Evolutionary conservation across 2,888 invertebrate genomes (phyloP).

Genomic region (Thera obeliscata): DNA sequence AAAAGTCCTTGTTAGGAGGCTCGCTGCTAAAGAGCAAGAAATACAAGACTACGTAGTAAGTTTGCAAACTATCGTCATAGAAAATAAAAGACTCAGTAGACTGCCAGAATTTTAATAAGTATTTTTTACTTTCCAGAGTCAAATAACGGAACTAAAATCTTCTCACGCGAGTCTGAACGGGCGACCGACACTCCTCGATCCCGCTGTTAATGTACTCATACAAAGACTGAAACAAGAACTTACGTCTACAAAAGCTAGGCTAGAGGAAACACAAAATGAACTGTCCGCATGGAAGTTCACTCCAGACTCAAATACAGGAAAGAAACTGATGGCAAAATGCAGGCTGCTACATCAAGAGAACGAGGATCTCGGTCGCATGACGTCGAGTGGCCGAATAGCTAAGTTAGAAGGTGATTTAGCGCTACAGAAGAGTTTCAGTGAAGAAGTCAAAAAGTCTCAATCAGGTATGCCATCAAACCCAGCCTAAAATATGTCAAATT

Average conservation of each 20-base stretch:
- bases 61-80: constrained; percentile 26
- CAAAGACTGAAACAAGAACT: constrained; percentile 96
- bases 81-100: neutral
- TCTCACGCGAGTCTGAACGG: constrained; percentile 94
- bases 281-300: constrained; percentile 99
- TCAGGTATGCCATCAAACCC: constrained; percentile 86
- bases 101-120: constrained; percentile 5
- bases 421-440: constrained; percentile 96
- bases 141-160: constrained; percentile 96
- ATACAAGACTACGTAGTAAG: constrained; percentile 97
- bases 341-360: constrained; percentile 97
- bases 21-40: constrained; percentile 98
- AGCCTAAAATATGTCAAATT: constrained; percentile 1
- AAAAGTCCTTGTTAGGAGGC: constrained; percentile 94
- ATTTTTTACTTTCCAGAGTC: constrained; percentile 86
- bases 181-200: constrained; percentile 90
- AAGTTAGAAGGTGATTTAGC: constrained; percentile 98
- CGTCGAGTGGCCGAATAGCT: constrained; percentile 96
- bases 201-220: constrained; percentile 97
- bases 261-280: constrained; percentile 99
- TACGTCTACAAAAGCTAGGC: constrained; percentile 93
- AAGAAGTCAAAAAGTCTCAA: constrained; percentile 98
- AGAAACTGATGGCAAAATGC: constrained; percentile 98
- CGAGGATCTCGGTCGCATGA: constrained; percentile 98
- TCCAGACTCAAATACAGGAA: constrained; percentile 99